Conservation (phyloP, 1,140 invertebrate genomes). For the Bombus cullumanus region DNA sequence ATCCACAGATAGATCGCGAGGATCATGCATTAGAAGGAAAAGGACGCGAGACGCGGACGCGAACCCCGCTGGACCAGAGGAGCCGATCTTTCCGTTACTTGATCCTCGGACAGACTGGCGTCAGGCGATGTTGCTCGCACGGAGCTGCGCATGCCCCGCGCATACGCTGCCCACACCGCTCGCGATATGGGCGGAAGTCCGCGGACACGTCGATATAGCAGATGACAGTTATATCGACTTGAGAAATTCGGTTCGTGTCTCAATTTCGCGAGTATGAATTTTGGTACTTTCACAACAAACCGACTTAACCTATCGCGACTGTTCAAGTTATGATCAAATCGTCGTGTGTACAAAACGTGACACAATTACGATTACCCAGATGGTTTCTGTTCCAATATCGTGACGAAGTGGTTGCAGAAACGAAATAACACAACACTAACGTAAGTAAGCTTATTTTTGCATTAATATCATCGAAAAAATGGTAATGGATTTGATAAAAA, state of each 20-base stretch:
- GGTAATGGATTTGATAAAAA: not conserved
- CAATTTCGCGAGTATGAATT: constrained; percentile 7
- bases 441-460: not conserved
- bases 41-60: constrained; percentile 20
- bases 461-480: not conserved
- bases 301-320: not conserved
- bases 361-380: not conserved
- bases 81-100: constrained; percentile 77
- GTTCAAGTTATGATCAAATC: not conserved
- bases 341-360: not conserved
- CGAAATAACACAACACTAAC: no score
- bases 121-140: constrained; percentile 65
- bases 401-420: no score
- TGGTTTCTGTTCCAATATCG: not conserved
- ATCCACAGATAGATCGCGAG: constrained; percentile 11
- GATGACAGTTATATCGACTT: constrained; percentile 54
- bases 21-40: constrained; percentile 12
- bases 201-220: constrained; percentile 76
- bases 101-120: constrained; percentile 81
- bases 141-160: constrained; percentile 76
- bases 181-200: constrained; percentile 74
- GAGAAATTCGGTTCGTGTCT: constrained; percentile 64
- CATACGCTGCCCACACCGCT: constrained; percentile 54
- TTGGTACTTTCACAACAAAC: not conserved
- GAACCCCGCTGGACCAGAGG: constrained; percentile 35